Conservation (phyloP, 2,113 vertebrate species). For the Pica pica region DNA sequence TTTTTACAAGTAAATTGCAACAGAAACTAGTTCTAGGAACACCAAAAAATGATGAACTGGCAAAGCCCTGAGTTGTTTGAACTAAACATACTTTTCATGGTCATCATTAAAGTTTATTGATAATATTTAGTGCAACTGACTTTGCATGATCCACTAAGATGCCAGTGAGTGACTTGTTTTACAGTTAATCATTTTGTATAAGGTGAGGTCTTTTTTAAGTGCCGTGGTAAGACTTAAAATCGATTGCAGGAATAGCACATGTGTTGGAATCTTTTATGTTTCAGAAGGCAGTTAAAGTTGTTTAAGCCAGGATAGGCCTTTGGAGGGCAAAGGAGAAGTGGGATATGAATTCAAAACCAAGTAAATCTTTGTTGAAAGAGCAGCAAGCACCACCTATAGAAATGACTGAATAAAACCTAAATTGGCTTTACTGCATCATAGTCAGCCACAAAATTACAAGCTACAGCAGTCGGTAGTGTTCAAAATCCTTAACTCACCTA, state of each 20-base stretch:
- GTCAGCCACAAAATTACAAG: background rate
- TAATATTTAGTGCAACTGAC: background rate
- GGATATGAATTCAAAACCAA: background rate
- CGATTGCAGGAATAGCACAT: background rate
- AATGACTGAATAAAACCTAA: background rate
- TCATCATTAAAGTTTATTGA: background rate
- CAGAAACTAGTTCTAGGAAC: background rate
- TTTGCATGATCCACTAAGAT: background rate
- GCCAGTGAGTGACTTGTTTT: background rate
- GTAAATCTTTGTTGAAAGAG: background rate
- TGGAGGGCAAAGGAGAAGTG: background rate
- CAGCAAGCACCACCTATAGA: background rate
- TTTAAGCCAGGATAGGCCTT: background rate
- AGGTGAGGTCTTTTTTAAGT: background rate
- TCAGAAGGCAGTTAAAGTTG: background rate
- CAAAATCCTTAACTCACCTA: background rate
- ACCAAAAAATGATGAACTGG: background rate
- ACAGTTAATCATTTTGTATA: background rate
- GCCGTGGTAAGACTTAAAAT: background rate
- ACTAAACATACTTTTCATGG: background rate
- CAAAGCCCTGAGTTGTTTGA: background rate
- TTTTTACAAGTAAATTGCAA: slow-evolving; percentile 88
- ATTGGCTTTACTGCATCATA: background rate
- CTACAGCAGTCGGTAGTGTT: background rate
- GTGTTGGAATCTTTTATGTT: background rate